phyloP scores from a whole-genome alignment of 1,140 invertebrate genomes.

The Drosophila nigromelanica region DNA sequence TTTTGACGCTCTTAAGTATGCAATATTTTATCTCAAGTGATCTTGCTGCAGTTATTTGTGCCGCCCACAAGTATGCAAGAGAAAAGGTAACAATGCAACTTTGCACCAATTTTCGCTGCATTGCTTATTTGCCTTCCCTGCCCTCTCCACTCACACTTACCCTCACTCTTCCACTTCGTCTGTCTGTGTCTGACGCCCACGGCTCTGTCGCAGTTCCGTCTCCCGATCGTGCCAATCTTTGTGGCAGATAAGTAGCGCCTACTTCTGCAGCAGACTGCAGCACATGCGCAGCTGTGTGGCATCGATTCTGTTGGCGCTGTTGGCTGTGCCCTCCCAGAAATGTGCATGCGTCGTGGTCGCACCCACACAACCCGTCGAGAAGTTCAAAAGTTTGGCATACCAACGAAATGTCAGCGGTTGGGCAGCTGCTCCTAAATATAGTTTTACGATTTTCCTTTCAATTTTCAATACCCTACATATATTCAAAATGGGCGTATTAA shows the following conservation, averaged over 20 bases:
- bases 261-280: constrained; percentile 21
- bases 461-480: neutral
- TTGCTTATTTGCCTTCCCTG: neutral
- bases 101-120: constrained; percentile 4
- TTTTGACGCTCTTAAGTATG: constrained; percentile 10
- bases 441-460: constrained; percentile 47
- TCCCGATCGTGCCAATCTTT: constrained; percentile 70
- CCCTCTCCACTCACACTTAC: neutral
- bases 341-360: constrained; percentile 38
- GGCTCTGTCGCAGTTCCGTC: constrained; percentile 28
- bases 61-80: constrained; percentile 55
- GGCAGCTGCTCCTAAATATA: constrained; percentile 36
- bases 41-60: neutral
- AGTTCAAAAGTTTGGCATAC: constrained; percentile 46
- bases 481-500: neutral
- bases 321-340: constrained; percentile 29
- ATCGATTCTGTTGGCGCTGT: constrained; percentile 10
- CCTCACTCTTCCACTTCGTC: neutral
- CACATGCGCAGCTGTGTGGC: constrained; percentile 49
- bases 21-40: neutral
- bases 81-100: neutral
- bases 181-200: constrained; percentile 28
- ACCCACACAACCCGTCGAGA: constrained; percentile 30
- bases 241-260: constrained; percentile 61
- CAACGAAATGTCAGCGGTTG: constrained; percentile 63